Evolutionary conservation across 2,888 invertebrate genomes (phyloP).

Genomic region (Didymodactylos carnosus): DNA sequence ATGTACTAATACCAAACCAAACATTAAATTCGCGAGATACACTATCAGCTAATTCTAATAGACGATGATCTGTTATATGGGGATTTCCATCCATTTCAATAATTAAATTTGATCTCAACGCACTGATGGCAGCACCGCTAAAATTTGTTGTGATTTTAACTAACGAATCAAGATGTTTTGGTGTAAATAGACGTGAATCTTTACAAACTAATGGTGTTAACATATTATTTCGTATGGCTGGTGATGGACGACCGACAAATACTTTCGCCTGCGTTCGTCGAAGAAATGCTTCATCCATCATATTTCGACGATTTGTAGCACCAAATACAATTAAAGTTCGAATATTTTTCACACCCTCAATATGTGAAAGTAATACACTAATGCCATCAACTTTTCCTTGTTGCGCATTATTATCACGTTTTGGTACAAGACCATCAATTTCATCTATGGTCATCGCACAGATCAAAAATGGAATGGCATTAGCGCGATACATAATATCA

Average conservation of each 20-base stretch:
- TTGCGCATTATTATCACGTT: neutral
- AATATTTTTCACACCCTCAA: neutral
- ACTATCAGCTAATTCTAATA: neutral
- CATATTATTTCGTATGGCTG: neutral
- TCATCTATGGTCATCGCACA: neutral
- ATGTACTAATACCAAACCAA: neutral
- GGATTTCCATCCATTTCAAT: neutral
- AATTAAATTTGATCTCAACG: neutral
- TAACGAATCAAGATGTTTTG: neutral
- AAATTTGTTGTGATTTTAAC: neutral
- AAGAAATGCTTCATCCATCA: neutral
- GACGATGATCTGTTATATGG: neutral
- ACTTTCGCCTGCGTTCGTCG: neutral
- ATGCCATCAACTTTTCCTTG: neutral
- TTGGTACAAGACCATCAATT: neutral
- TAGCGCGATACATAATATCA: neutral
- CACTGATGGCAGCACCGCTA: neutral
- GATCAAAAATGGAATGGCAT: neutral
- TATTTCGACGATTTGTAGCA: neutral
- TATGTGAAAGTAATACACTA: neutral
- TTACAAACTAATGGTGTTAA: neutral
- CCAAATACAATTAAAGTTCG: neutral
- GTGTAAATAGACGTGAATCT: neutral
- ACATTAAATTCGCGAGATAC: neutral
- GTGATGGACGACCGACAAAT: neutral